Evolutionary conservation across 2,888 invertebrate species (phyloP).

Genomic region (Ornithoptera priamus): DNA sequence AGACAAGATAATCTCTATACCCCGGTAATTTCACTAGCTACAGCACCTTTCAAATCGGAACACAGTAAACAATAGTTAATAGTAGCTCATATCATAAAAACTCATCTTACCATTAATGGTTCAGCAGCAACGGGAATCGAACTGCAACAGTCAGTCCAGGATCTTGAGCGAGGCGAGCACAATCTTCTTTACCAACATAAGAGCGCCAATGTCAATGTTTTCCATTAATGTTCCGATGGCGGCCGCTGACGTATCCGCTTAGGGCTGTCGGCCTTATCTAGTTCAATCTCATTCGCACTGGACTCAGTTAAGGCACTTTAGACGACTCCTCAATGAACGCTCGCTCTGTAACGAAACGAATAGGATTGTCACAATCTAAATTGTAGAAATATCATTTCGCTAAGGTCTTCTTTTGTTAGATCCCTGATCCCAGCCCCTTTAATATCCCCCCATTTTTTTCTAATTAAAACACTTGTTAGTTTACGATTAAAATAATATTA

Average conservation of each 20-base stretch:
- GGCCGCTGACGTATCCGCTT: conserved; percentile 28
- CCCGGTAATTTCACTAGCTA: too few relatives aligned
- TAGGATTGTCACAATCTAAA: conserved; percentile 4
- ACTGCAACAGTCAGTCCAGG: conserved; percentile 35
- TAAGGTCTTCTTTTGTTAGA: too few relatives aligned
- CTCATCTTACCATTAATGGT: conserved; percentile 39
- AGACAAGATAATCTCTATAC: too few relatives aligned
- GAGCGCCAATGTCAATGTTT: conserved; percentile 33
- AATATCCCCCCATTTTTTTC: too few relatives aligned
- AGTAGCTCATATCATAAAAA: neutral
- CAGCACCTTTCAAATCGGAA: too few relatives aligned
- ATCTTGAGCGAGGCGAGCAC: conserved; percentile 27
- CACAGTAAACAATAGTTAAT: too few relatives aligned
- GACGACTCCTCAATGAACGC: conserved; percentile 8
- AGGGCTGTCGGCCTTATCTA: conserved; percentile 30
- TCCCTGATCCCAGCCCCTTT: too few relatives aligned
- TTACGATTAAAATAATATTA: too few relatives aligned
- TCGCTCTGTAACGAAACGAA: conserved; percentile 33
- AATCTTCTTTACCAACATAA: conserved; percentile 38
- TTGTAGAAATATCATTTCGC: neutral
- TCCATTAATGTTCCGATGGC: conserved; percentile 38
- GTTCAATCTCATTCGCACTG: conserved; percentile 33
- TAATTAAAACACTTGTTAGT: too few relatives aligned
- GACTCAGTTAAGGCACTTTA: conserved; percentile 30
- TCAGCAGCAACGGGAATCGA: conserved; percentile 29